Conservation (phyloP, 2,797 vertebrate species). For the Pseudochromis fuscus region DNA sequence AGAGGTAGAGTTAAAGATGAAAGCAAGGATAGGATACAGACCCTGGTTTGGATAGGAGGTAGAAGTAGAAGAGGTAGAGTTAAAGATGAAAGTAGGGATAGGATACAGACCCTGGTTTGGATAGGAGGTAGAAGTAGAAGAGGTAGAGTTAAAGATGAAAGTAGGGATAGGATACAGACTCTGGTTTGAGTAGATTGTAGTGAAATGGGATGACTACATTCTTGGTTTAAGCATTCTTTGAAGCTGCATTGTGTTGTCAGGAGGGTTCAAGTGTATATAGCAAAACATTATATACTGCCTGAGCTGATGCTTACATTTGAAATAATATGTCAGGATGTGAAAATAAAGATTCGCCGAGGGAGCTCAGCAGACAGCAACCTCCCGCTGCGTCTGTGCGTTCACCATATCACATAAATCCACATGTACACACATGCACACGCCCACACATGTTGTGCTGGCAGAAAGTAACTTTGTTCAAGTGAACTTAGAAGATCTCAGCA, state of each 20-base stretch:
- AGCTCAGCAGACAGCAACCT: constrained; percentile 46
- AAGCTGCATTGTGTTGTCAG: constrained; percentile 2
- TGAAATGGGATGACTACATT: too few relatives aligned
- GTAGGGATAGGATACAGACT: too few relatives aligned
- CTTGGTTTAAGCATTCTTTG: constrained; percentile 47
- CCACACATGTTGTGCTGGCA: constrained; percentile 36
- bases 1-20: too few relatives aligned
- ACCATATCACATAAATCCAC: constrained; percentile 50
- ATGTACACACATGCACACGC: constrained; percentile 40
- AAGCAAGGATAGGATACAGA: too few relatives aligned
- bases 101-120: too few relatives aligned
- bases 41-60: too few relatives aligned
- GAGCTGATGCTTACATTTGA: constrained; percentile 17
- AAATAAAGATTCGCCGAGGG: constrained; percentile 33
- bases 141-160: too few relatives aligned
- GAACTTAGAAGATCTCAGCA: constrained; percentile 61
- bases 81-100: too few relatives aligned
- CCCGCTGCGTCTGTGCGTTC: constrained; percentile 38
- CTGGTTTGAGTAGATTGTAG: too few relatives aligned
- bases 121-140: too few relatives aligned
- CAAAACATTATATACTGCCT: constrained; percentile 20
- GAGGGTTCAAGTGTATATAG: too few relatives aligned
- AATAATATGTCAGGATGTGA: constrained; percentile 34
- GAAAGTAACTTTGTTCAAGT: constrained; percentile 60
- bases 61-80: too few relatives aligned